These are phyloP conservation scores for Microtus pennsylvanicus DNA, from an alignment of 2,113 vertebrate species.

Conservation along the genomic window DNA sequence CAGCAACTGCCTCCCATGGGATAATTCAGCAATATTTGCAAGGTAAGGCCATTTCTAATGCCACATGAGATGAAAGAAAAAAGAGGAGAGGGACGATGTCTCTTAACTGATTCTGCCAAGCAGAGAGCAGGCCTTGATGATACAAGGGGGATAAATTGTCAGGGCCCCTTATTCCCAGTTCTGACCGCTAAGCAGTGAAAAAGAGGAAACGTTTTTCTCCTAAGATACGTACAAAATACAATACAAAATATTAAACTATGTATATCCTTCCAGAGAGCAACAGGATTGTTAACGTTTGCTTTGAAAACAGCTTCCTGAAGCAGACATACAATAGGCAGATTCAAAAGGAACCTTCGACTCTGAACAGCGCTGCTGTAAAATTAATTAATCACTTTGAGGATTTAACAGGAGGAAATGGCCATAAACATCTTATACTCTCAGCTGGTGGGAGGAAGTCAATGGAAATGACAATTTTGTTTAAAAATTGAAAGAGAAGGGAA, in stretches of 20 bases:
- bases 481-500: slow-evolving; percentile 79
- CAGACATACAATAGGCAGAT: slow-evolving; percentile 80
- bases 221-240: slow-evolving; percentile 70
- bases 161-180: slow-evolving; percentile 79
- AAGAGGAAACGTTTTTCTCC: slow-evolving; percentile 62
- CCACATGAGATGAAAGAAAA: slow-evolving; percentile 78
- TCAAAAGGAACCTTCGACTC: slow-evolving; percentile 81
- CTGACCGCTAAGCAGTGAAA: slow-evolving; percentile 75
- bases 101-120: slow-evolving; percentile 86
- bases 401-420: slow-evolving; percentile 88
- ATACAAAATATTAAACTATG: slow-evolving; percentile 79
- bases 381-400: slow-evolving; percentile 94
- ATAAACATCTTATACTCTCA: slow-evolving; percentile 92
- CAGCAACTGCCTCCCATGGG: slow-evolving; percentile 72
- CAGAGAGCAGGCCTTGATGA: slow-evolving; percentile 83
- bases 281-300: slow-evolving; percentile 79
- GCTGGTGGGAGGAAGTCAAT: slow-evolving; percentile 87
- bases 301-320: slow-evolving; percentile 82
- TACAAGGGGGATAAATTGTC: slow-evolving; percentile 84
- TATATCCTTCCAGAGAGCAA: slow-evolving; percentile 79
- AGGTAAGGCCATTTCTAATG: slow-evolving; percentile 87
- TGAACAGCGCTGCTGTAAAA: slow-evolving; percentile 83
- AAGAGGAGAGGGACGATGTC: slow-evolving; percentile 63
- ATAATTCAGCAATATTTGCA: slow-evolving; percentile 84
- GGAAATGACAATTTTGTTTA: slow-evolving; percentile 85